phyloP scores from a whole-genome alignment of 2,888 invertebrate genomes.

The Merodon equestris region DNA sequence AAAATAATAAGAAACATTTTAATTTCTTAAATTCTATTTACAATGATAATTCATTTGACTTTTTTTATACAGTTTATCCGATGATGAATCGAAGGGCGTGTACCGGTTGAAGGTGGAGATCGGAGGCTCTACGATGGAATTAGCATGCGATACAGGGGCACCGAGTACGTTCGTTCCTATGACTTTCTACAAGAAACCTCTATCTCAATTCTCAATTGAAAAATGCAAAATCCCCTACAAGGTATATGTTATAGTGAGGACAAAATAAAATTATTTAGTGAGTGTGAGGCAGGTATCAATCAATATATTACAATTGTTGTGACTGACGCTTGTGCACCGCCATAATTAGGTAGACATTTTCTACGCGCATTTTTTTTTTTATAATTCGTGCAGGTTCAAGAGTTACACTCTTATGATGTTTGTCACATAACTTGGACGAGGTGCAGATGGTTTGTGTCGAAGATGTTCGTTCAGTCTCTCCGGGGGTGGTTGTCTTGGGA shows the following conservation, averaged over 20 bases:
- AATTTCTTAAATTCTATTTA: conserved; percentile 49
- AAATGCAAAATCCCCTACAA: conserved; percentile 20
- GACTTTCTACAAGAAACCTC: conserved; percentile 28
- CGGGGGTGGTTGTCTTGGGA: too few relatives aligned
- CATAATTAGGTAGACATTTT: conserved; percentile 25
- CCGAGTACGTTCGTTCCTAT: conserved; percentile 44
- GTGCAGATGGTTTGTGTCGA: too few relatives aligned
- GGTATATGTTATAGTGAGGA: conserved; percentile 22
- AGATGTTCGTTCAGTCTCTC: too few relatives aligned
- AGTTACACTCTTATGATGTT: too few relatives aligned
- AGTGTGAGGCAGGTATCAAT: conserved; percentile 30
- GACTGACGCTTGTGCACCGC: conserved; percentile 10
- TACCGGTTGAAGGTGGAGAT: neutral
- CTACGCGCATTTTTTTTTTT: conserved; percentile 18
- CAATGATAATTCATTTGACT: conserved; percentile 17
- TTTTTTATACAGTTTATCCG: too few relatives aligned
- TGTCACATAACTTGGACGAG: too few relatives aligned
- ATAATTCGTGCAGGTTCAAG: too few relatives aligned
- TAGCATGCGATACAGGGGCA: conserved; percentile 16
- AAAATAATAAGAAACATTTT: conserved; percentile 36
- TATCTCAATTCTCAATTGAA: neutral
- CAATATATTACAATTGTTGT: conserved; percentile 21
- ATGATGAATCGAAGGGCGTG: neutral
- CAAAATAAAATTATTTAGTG: conserved; percentile 20
- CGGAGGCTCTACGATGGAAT: neutral